phyloP scores from a whole-genome alignment of 2,113 vertebrate species.

The Forbesichthys agassizii region DNA sequence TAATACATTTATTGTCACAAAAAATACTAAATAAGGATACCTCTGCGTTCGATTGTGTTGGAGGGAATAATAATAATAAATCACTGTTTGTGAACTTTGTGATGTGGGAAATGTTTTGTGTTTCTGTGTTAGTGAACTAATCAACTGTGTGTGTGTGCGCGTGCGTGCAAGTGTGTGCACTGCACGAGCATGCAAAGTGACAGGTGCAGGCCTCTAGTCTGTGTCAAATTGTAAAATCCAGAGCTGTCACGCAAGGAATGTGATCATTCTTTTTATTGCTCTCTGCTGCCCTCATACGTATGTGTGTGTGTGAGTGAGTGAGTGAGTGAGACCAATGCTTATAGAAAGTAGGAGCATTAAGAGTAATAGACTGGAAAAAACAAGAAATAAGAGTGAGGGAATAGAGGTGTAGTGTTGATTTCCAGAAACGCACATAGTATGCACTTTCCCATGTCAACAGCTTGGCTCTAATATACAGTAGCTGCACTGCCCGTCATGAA shows the following conservation, averaged over 20 bases:
- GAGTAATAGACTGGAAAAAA: neutral
- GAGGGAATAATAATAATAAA: too few species aligned
- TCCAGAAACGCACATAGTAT: too few species aligned
- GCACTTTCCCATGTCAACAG: too few species aligned
- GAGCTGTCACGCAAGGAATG: constrained; percentile 78
- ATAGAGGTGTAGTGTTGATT: neutral
- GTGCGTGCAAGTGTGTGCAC: constrained; percentile 10
- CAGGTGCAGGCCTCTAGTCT: constrained; percentile 73
- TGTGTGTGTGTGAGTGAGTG: constrained; percentile 26
- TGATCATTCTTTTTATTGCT: constrained; percentile 76
- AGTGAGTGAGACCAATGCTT: neutral
- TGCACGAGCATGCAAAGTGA: constrained; percentile 31
- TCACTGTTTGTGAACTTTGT: too few species aligned
- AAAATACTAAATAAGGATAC: too few species aligned
- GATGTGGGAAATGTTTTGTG: neutral
- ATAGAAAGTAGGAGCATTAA: neutral
- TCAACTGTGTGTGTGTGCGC: constrained; percentile 9
- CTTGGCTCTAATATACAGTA: too few species aligned
- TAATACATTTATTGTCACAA: too few species aligned
- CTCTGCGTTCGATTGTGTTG: too few species aligned
- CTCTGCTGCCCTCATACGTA: constrained; percentile 58
- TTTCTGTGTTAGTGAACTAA: constrained; percentile 7
- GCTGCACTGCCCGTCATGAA: too few species aligned
- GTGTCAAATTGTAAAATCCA: constrained; percentile 81
- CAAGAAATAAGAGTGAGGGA: neutral